Percentiles rank a stretch among this genome's conserved stretches.
phyloP scores from a whole-genome alignment of 2,888 invertebrate genomes.

The Eupithecia subumbrata region DNA sequence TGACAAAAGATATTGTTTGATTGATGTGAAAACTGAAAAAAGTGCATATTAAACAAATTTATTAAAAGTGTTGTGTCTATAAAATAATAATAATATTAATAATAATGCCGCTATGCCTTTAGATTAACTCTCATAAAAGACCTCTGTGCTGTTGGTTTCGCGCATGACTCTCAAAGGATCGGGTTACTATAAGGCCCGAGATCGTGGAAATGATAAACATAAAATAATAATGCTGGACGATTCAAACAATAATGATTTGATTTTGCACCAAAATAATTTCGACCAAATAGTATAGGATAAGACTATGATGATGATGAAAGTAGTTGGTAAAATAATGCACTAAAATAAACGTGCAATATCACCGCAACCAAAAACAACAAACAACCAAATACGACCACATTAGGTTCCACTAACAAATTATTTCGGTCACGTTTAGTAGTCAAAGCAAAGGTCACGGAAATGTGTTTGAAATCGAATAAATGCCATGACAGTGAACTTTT shows the following conservation, averaged over 20 bases:
- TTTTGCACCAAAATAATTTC: not conserved
- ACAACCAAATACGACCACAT: not conserved
- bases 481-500: not conserved
- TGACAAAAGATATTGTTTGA: not conserved
- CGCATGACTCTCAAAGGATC: too few species aligned
- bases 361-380: not conserved
- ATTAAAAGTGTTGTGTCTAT: too few species aligned
- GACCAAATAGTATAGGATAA: too few species aligned
- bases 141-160: too few species aligned
- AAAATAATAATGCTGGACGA: too few species aligned
- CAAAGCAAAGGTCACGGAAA: not conserved
- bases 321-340: not conserved
- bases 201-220: too few species aligned
- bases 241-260: not conserved
- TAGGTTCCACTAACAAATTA: not conserved
- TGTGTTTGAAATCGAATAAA: not conserved
- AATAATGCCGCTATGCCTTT: not conserved
- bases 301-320: not conserved
- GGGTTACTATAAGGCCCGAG: too few species aligned
- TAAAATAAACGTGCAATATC: not conserved
- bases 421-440: not conserved
- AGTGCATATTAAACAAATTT: not conserved
- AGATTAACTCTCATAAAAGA: too few species aligned
- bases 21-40: not conserved
- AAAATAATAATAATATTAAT: not conserved